Evolutionary conservation across 2,113 vertebrate species (phyloP), one percentile per base, ranked within the genome.

Genomic region (Grammomys dolichurus): DNA sequence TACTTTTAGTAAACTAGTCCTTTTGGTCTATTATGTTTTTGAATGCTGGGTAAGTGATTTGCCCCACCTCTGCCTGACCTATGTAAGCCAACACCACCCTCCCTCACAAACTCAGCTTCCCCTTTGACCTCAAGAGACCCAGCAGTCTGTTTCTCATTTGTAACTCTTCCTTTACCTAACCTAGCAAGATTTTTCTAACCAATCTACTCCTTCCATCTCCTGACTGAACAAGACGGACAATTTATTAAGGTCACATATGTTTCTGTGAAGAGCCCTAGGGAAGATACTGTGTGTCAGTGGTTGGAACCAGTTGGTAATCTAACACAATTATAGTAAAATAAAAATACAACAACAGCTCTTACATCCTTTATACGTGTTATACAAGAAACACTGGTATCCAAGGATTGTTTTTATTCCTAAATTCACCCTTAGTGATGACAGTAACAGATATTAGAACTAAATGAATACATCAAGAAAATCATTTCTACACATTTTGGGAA

Each of bases 61-160:
- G 87, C 78, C 69, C 88, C 7, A 77, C 51, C 69, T n/a, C 33
- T 95, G 85, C 40, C 33, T 95, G 85, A 97, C 85, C 92, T 48
- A 54, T 5, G 1, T 17, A 80, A 90, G 51, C 11, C 33, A 85
- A 80, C 6, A 7, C 40, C 86, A 82, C 72, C 76, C 85, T 94
- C 69, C 92, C 92, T 94, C 56, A 91, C 77, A 96, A 95, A 97
- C 90, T 96, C 92, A 87, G 31, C 31, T 91, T 94, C 93, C 87
- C 93, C 86, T 97, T 92, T 96, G 92, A 96, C 95, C 95, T 95
- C 90, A 95, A n/a, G 63, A 95, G 81, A 95, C 60, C 77, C 90
- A 93, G 87, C 19, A 80, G 82, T 88, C 93, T 97, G 90, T 95
- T 97, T 93, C 85, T 96, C 95, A 97, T 93, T 95, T 97, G 78